Percentiles rank a stretch among this genome's conserved stretches.
These are phyloP conservation scores for Synanthedon tipuliformis DNA, from an alignment of 2,888 invertebrate species.

Conservation along the genomic window DNA sequence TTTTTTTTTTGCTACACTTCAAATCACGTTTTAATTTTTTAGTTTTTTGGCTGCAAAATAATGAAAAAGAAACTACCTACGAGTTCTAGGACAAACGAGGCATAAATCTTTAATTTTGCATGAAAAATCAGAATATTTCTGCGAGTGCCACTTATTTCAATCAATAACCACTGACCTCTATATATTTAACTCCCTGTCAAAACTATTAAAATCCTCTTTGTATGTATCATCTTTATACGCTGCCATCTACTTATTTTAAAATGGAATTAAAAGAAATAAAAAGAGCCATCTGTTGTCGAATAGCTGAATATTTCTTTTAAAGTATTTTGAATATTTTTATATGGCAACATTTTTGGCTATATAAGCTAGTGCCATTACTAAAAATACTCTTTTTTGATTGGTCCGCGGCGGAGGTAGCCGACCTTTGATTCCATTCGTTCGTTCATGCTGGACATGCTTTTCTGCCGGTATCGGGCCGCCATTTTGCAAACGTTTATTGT, in stretches of 20 bases:
- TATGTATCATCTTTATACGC: neutral
- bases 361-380: slow-evolving; percentile 35
- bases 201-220: too few relatives aligned
- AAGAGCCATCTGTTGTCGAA: slow-evolving; percentile 15
- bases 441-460: neutral
- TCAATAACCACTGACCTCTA: too few relatives aligned
- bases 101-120: too few relatives aligned
- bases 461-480: slow-evolving; percentile 20
- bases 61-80: too few relatives aligned
- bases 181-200: too few relatives aligned
- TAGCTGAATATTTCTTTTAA: slow-evolving; percentile 3
- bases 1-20: too few relatives aligned
- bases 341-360: slow-evolving; percentile 44
- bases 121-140: too few relatives aligned
- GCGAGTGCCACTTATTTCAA: too few relatives aligned
- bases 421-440: neutral
- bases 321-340: slow-evolving; percentile 7
- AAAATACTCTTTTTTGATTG: slow-evolving; percentile 55
- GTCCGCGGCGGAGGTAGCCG: slow-evolving; percentile 18
- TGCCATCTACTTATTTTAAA: neutral
- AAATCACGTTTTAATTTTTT: too few relatives aligned
- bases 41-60: too few relatives aligned
- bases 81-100: too few relatives aligned
- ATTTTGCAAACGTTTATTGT: slow-evolving; percentile 29
- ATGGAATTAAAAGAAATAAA: neutral